Evolutionary conservation across 2,113 vertebrate genomes (phyloP), one percentile per base, ranked within the genome.

Genomic region (Motacilla alba): DNA sequence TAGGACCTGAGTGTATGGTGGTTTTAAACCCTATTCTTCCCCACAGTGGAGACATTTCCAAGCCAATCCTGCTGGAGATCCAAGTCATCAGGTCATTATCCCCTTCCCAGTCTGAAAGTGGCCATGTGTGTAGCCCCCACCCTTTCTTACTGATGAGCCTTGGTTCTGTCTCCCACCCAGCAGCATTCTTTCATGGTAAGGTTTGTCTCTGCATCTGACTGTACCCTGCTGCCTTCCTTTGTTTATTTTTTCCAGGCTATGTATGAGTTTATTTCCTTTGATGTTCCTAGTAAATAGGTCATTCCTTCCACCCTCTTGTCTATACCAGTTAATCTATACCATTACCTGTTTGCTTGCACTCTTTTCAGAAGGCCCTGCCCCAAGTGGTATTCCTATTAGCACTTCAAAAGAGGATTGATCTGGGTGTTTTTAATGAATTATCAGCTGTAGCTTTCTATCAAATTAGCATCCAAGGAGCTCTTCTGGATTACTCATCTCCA

Each of bases 401-500:
- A 94, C 89, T 94, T 97, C 94, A 94, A 96, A 94, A 89, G 80
- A 78, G 46, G 35, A 82, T 94, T 81, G 52, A 89, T 93, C 43
- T 84, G 55, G 9, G 7, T 6, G 24, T 80, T 75, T 88, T 74
- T 21, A 83, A 91, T 64, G 52, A 88, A 83, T 78, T 94, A 67
- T 92, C 79, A 90, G 56, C 62, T 53, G 46, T 70, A 72, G 28
- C 62, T 93, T 95, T 79, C 53, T 74, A 60, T 95, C 55, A 92
- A 35, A 18, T 76, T 79, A 90, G 44, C 69, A 93, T 86, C 56
- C 56, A 39, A 55, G n/a, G 10, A 30, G 39, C n/a, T 92, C 56
- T 74, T 83, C 60, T 83, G 56, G 46, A 39, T 93, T 84, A 58
- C 41, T 76, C 44, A 30, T 90, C 56, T 82, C 37, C 47, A 50